phyloP scores from a whole-genome alignment of 2,797 vertebrate genomes.

The Sebastolobus alascanus region DNA sequence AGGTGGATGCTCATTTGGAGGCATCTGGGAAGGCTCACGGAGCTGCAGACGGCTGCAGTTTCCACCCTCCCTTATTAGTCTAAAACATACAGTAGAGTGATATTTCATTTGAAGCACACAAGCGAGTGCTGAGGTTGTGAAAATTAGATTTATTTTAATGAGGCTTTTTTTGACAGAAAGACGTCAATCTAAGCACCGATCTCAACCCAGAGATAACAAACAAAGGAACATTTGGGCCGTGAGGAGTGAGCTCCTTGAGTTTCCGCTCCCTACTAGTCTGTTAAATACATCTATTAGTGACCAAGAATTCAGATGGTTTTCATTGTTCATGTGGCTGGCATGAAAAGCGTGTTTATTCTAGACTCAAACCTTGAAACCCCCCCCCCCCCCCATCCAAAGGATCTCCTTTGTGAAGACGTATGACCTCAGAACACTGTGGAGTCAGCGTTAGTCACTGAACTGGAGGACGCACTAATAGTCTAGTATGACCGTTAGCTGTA shows the following conservation, averaged over 20 bases:
- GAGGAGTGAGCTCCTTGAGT: slow-evolving; percentile 39
- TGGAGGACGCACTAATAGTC: slow-evolving; percentile 27
- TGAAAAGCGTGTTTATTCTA: slow-evolving; percentile 57
- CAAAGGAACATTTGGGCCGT: slow-evolving; percentile 38
- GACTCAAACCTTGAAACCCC: slow-evolving; percentile 40
- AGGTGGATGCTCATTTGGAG: slow-evolving; percentile 54
- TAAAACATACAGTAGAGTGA: slow-evolving; percentile 19
- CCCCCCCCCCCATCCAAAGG: slow-evolving; percentile 42
- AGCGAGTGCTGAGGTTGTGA: slow-evolving; percentile 24
- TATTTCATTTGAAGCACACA: slow-evolving; percentile 46
- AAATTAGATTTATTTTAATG: slow-evolving; percentile 57
- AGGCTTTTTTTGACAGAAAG: slow-evolving; percentile 14
- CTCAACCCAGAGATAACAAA: slow-evolving; percentile 60
- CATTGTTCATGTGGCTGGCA: slow-evolving; percentile 45
- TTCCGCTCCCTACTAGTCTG: slow-evolving; percentile 50
- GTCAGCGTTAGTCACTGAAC: slow-evolving; percentile 62
- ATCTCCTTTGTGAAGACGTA: slow-evolving; percentile 28
- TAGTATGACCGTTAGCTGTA: slow-evolving; percentile 32
- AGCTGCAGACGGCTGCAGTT: slow-evolving; percentile 53
- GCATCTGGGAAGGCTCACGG: slow-evolving; percentile 55
- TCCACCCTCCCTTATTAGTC: slow-evolving; percentile 49
- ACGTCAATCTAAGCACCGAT: slow-evolving; percentile 29
- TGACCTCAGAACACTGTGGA: slow-evolving; percentile 52
- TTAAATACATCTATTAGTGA: slow-evolving; percentile 46
- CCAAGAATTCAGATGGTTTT: slow-evolving; percentile 54